Percentiles rank a stretch among this genome's conserved stretches.
phyloP scores from a whole-genome alignment of 1,140 invertebrate species.

The Drosophila hydei region DNA sequence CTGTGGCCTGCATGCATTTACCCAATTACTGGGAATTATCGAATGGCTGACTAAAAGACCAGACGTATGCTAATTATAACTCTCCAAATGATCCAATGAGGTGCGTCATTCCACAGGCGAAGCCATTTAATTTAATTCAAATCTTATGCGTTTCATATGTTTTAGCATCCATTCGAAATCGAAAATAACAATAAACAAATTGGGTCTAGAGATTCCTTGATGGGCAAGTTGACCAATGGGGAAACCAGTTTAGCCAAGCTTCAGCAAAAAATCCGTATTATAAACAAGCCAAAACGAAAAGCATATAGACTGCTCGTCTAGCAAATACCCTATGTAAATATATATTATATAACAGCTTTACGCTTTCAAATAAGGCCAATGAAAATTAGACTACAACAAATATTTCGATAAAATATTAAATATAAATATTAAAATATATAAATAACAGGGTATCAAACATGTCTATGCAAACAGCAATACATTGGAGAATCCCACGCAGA shows the following conservation, averaged over 20 bases:
- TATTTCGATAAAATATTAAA: no score
- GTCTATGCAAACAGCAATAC: slow-evolving; percentile 24
- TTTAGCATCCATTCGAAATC: slow-evolving; percentile 72
- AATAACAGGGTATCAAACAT: slow-evolving; percentile 16
- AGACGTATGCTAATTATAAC: slow-evolving; percentile 17
- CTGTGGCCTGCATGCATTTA: background rate
- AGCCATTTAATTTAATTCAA: slow-evolving; percentile 57
- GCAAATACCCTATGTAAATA: slow-evolving; percentile 1
- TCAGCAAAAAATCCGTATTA: slow-evolving; percentile 63
- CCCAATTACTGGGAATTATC: slow-evolving; percentile 19
- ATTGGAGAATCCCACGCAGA: slow-evolving; percentile 80
- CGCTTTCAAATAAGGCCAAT: no score
- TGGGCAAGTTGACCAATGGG: slow-evolving; percentile 71
- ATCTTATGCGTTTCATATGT: slow-evolving; percentile 59
- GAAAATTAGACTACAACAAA: no score
- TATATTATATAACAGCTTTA: background rate
- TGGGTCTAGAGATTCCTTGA: slow-evolving; percentile 65
- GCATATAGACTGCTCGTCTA: no score
- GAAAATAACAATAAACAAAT: slow-evolving; percentile 38
- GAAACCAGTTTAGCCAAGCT: slow-evolving; percentile 65
- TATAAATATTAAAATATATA: background rate
- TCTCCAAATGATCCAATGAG: slow-evolving; percentile 34
- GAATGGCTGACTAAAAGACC: slow-evolving; percentile 5
- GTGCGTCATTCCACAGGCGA: slow-evolving; percentile 46
- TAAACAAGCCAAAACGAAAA: slow-evolving; percentile 34